Conservation (phyloP, 2,888 invertebrate species). For the Steromphala cineraria region DNA sequence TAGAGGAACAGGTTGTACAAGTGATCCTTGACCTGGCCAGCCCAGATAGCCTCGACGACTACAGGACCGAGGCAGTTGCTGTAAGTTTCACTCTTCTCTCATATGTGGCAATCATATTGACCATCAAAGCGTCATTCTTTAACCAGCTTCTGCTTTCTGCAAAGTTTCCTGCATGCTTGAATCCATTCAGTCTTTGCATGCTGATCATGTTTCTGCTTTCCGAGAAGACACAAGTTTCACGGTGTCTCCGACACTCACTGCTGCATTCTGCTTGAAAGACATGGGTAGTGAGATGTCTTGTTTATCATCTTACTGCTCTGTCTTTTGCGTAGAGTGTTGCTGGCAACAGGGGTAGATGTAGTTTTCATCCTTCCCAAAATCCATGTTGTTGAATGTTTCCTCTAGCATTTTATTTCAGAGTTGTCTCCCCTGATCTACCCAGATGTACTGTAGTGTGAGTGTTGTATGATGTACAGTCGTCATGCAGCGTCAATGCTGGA, state of each 20-base stretch:
- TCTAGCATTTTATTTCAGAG: not conserved
- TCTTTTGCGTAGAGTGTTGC: constrained; percentile 85
- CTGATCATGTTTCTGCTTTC: too few species aligned
- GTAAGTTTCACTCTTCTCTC: constrained; percentile 58
- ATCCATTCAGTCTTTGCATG: too few species aligned
- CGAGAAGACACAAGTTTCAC: not conserved
- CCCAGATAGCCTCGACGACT: constrained; percentile 78
- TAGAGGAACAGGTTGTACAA: constrained; percentile 82
- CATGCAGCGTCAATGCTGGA: constrained; percentile 85
- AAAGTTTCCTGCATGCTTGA: too few species aligned
- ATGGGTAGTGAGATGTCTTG: constrained; percentile 97
- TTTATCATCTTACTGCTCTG: constrained; percentile 94
- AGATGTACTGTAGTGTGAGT: not conserved
- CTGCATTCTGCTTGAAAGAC: constrained; percentile 86
- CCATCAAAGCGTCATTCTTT: too few species aligned
- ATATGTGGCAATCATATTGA: not conserved
- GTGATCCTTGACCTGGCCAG: constrained; percentile 80
- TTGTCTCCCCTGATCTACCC: not conserved
- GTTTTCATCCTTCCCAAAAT: not conserved
- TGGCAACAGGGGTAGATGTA: not conserved
- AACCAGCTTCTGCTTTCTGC: too few species aligned
- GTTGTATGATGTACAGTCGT: constrained; percentile 4
- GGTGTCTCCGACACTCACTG: not conserved
- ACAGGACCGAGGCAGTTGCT: constrained; percentile 75
- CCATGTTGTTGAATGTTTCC: not conserved